These are phyloP conservation scores for Drosophila suzukii DNA, from an alignment of 1,140 invertebrate species.

Conservation along the genomic window DNA sequence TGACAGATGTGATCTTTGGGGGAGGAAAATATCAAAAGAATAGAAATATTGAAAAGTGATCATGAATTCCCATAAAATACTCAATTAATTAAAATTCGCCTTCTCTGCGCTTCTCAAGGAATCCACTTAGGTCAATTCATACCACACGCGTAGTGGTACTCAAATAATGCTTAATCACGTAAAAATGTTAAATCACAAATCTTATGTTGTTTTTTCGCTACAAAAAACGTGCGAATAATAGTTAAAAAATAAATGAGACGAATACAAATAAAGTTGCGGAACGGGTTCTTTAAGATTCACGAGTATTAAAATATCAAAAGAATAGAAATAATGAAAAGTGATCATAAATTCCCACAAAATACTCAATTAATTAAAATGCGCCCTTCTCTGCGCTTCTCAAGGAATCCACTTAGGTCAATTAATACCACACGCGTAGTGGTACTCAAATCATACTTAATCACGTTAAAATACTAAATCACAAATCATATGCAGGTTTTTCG, in stretches of 20 bases:
- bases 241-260: not conserved
- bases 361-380: too few relatives aligned
- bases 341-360: not conserved
- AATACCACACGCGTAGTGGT: not conserved
- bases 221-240: not conserved
- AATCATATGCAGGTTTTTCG: too few relatives aligned
- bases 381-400: not conserved
- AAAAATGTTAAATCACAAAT: not conserved
- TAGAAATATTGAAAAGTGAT: not conserved
- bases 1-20: slow-evolving; percentile 7
- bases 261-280: slow-evolving; percentile 11
- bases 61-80: not conserved
- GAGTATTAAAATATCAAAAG: not conserved
- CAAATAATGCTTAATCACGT: too few relatives aligned
- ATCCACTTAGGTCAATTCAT: not conserved
- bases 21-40: not conserved
- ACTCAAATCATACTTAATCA: too few relatives aligned
- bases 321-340: not conserved
- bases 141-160: slow-evolving; percentile 1
- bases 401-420: not conserved
- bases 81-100: too few relatives aligned
- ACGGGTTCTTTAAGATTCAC: slow-evolving; percentile 24
- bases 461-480: not conserved
- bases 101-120: not conserved
- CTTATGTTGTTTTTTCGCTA: too few relatives aligned